These are phyloP conservation scores for Sclerurus mexicanus DNA, from an alignment of 2,113 vertebrate genomes.

Conservation along the genomic window DNA sequence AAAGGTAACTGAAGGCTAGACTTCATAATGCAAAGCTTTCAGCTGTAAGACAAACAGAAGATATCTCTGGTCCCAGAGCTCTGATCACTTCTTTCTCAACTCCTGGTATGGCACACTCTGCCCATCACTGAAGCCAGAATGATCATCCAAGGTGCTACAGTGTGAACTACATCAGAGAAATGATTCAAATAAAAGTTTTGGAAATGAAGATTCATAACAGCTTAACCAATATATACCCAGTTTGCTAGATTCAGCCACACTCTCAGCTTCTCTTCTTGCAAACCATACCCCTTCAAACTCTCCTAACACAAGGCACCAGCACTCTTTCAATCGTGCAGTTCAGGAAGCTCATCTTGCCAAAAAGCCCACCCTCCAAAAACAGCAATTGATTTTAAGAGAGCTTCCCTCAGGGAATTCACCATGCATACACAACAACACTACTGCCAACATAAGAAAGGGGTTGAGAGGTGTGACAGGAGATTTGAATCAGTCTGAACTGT, in stretches of 20 bases:
- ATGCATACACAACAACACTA: neutral
- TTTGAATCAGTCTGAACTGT: neutral
- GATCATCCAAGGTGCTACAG: neutral
- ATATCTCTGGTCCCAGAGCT: neutral
- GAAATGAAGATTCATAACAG: neutral
- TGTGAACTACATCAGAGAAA: neutral
- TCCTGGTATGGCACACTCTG: neutral
- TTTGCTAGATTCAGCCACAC: neutral
- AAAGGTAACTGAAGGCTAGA: neutral
- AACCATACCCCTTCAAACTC: neutral
- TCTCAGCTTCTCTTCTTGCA: neutral
- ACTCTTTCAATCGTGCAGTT: fast-evolving
- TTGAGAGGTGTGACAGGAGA: neutral
- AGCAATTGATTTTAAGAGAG: neutral
- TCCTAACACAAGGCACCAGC: neutral
- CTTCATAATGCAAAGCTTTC: neutral
- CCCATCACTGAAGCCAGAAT: neutral
- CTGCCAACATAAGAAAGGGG: neutral
- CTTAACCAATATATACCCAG: neutral
- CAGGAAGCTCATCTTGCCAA: neutral
- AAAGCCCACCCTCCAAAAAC: neutral
- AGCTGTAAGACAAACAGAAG: neutral
- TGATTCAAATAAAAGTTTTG: neutral
- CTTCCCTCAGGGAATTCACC: neutral
- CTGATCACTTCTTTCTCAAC: neutral